A percentile compares a stretch with the other conserved stretches of the same genome.
These are phyloP conservation scores for Phenacoccus solenopsis DNA, from an alignment of 1,140 invertebrate genomes.

Conservation along the genomic window DNA sequence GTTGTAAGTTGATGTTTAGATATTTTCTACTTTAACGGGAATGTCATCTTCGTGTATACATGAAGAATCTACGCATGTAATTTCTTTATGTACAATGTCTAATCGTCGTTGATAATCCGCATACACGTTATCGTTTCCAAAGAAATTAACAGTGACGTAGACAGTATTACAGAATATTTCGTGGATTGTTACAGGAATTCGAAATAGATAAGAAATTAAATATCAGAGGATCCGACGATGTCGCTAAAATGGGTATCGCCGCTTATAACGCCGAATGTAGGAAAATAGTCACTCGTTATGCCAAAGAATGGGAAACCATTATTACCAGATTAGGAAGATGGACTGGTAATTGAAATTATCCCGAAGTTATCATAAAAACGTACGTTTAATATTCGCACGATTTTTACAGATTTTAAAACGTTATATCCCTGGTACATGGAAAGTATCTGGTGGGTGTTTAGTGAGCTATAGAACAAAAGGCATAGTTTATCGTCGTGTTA, in stretches of 20 bases:
- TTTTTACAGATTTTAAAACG: conserved; percentile 36
- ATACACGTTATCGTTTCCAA: too few species aligned
- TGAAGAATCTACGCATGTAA: too few species aligned
- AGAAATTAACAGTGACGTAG: too few species aligned
- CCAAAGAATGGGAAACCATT: conserved; percentile 83
- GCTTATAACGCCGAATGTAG: conserved; percentile 93
- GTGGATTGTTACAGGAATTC: too few species aligned
- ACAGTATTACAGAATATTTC: too few species aligned
- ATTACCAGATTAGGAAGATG: conserved; percentile 65
- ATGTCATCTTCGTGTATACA: not conserved
- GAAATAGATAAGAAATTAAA: conserved; percentile 84
- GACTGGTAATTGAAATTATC: not conserved
- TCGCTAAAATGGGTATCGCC: conserved; percentile 90
- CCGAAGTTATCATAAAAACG: not conserved
- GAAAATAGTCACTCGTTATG: conserved; percentile 94
- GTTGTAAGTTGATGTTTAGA: conserved; percentile 38
- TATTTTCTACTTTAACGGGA: not conserved
- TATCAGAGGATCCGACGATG: conserved; percentile 94
- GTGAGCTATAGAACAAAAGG: not conserved
- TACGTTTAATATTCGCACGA: not conserved
- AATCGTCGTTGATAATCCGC: not conserved
- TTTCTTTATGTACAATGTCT: not conserved
- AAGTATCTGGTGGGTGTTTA: not conserved
- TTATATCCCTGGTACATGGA: not conserved
- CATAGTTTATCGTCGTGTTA: not conserved